Evolutionary conservation across 2,113 vertebrate genomes (phyloP), one percentile per base, ranked within the genome.

Genomic region (Drymodes brunneopygia): DNA sequence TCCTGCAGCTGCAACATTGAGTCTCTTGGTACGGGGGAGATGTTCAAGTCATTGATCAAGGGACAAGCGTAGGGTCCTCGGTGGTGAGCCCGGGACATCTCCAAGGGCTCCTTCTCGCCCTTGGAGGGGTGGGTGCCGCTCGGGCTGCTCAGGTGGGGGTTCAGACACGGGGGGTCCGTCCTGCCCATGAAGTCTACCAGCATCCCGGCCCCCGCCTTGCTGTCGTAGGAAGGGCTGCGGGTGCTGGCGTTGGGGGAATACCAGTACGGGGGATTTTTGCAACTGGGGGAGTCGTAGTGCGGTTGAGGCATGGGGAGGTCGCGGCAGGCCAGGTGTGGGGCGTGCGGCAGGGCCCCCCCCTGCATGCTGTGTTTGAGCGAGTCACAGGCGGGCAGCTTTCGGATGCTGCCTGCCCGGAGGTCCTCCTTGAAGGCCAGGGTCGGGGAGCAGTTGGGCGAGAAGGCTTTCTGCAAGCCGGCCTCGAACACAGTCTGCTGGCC

Each of bases 221-320:
- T 98, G 22, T 99, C 99, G 27, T 98, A 98, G 31, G 98, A 98
- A 3, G 98, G 98, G 96, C 98, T 99, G 50, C 98, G 97, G 81
- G 98, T 98, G 88, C 98, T 97, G 72, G 98, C 98, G 20, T 98
- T 98, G 83, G 99, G 99, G 45, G 99, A 99, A 75, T 99, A 99
- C 99, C 99, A 99, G 73, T 99, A 99, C 18, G 99, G 98, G 51
- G 99, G 99, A 88, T 98, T 98, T 98, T 99, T 99, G 98, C 99
- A 99, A 81, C 99, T 99, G 94, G 99, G 99, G 79, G 99, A 99
- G 95, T 99, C 99, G 23, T 99, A 99, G 98, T 99, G 99, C 18
- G 99, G 97, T 92, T 99, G 99, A 47, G 99, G 98, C 95, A 98
- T 96, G 7, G 98, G 96, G 94, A 99, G 98, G 93, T 99, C 99